phyloP scores from a whole-genome alignment of 2,797 vertebrate genomes.

The Parotocinclus haroldoi region DNA sequence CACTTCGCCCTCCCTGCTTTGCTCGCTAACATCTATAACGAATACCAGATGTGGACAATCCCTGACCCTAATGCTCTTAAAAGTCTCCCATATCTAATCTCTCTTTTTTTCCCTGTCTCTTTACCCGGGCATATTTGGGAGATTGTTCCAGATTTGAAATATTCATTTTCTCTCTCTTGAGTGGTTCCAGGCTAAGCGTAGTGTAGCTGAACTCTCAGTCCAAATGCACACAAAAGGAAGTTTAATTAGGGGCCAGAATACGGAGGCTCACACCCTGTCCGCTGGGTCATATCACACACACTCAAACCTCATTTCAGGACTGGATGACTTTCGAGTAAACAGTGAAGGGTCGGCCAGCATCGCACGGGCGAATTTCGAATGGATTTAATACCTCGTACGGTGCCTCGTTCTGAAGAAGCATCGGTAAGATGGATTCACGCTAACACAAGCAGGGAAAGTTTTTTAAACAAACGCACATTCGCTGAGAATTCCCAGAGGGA shows the following conservation, averaged over 20 bases:
- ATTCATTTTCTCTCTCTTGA: not conserved
- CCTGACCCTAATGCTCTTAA: constrained; percentile 28
- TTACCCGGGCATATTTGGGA: not conserved
- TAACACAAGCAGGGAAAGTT: not conserved
- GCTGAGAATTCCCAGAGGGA: not conserved
- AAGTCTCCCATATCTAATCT: not conserved
- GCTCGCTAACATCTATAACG: constrained; percentile 29
- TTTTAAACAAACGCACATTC: not conserved
- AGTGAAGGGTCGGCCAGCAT: not conserved
- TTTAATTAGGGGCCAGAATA: constrained; percentile 40
- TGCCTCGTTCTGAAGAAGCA: not conserved
- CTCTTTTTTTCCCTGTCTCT: not conserved
- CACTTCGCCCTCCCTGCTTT: not conserved
- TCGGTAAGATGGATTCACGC: not conserved
- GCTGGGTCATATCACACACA: constrained; percentile 24
- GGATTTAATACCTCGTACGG: constrained; percentile 12
- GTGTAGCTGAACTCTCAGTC: not conserved
- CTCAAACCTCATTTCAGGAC: not conserved
- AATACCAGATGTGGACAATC: constrained; percentile 41
- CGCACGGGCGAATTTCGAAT: constrained; percentile 24
- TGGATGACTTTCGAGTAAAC: constrained; percentile 17
- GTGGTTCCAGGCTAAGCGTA: not conserved
- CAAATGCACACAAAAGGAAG: constrained; percentile 5
- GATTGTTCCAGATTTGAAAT: constrained; percentile 10
- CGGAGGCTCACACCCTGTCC: constrained; percentile 6